Conservation (phyloP, 2,113 vertebrate species). For the Agapornis roseicollis region DNA sequence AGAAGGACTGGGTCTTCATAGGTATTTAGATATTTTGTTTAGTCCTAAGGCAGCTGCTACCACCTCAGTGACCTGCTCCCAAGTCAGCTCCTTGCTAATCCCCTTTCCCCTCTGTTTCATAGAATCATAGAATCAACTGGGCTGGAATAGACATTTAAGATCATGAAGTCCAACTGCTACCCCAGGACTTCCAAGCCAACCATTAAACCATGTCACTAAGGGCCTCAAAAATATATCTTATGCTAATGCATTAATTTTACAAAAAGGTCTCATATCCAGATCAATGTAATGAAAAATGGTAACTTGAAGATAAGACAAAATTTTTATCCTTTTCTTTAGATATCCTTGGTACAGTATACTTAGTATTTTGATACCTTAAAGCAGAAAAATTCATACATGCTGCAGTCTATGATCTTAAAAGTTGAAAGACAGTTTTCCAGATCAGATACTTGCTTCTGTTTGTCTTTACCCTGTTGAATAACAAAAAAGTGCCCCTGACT, state of each 20-base stretch:
- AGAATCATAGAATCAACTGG: not conserved
- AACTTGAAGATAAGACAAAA: not conserved
- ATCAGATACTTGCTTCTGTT: conserved; percentile 76
- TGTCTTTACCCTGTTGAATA: conserved; percentile 82
- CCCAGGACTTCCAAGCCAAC: not conserved
- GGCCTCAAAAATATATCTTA: not conserved
- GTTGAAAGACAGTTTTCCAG: conserved; percentile 81
- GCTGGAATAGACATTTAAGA: not conserved
- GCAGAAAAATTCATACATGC: conserved; percentile 74
- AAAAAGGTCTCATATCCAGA: not conserved
- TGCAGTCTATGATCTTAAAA: conserved; percentile 74
- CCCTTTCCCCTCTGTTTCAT: not conserved
- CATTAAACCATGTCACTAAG: not conserved
- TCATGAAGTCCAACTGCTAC: not conserved
- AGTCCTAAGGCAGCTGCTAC: not conserved
- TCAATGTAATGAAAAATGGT: not conserved
- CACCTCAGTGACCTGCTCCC: not conserved
- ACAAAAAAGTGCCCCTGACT: not conserved
- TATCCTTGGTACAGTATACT: not conserved
- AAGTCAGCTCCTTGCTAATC: not conserved
- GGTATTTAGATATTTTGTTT: not conserved
- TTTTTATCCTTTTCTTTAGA: not conserved
- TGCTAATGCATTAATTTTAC: not conserved
- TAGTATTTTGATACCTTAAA: conserved; percentile 78
- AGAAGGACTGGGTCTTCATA: not conserved